A percentile compares a stretch with the other conserved stretches of the same genome.
Conservation (phyloP, 2,113 vertebrate genomes). For the Coreoperca whiteheadi region DNA sequence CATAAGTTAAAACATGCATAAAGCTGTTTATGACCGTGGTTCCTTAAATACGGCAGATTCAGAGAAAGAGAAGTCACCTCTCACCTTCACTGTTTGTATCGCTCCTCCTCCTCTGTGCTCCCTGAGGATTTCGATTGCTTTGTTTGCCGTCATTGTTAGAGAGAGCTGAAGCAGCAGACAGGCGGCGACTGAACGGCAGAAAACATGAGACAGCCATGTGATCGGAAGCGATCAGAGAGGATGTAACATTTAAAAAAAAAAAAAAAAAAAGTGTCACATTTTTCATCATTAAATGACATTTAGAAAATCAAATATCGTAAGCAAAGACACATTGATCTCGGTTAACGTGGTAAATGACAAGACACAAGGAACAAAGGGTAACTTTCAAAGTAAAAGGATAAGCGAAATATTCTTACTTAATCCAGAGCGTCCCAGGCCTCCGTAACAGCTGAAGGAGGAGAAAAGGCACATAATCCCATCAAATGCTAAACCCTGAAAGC, state of each 20-base stretch:
- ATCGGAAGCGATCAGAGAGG: not conserved
- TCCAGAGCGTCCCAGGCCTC: constrained; percentile 90
- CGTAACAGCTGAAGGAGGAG: constrained; percentile 87
- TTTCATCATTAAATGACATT: not conserved
- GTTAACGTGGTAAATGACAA: not conserved
- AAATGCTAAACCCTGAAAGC: constrained; percentile 9
- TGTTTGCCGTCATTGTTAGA: constrained; percentile 82
- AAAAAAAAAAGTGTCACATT: not conserved
- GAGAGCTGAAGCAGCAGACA: constrained; percentile 91
- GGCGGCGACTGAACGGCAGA: constrained; percentile 86
- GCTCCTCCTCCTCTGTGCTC: constrained; percentile 88
- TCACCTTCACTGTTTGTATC: constrained; percentile 93
- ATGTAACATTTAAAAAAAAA: not conserved
- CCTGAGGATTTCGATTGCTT: constrained; percentile 88
- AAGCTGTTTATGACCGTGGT: not conserved
- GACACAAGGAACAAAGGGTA: not conserved
- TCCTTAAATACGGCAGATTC: not conserved
- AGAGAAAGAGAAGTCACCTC: not conserved
- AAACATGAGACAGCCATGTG: constrained; percentile 2
- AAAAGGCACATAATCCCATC: constrained; percentile 5
- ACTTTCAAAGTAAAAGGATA: not conserved
- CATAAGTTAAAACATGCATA: not conserved
- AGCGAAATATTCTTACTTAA: constrained; percentile 83
- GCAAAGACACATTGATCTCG: not conserved
- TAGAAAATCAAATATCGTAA: not conserved